Percentiles rank a stretch among this genome's conserved stretches.
These are phyloP conservation scores for Grammomys surdaster DNA, from an alignment of 2,113 vertebrate species.

Conservation along the genomic window DNA sequence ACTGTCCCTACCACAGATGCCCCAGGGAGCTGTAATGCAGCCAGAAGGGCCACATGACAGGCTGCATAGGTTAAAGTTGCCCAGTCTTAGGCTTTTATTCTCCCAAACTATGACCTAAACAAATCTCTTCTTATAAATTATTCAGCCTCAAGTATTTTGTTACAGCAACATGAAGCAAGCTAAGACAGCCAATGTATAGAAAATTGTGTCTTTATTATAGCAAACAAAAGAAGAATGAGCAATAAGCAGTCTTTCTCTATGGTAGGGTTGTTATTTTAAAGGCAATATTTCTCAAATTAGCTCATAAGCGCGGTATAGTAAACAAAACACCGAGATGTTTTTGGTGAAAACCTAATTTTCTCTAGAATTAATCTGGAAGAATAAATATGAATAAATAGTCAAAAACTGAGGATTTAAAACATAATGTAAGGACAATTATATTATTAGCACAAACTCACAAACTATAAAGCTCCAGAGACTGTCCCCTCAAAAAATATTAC, in stretches of 20 bases:
- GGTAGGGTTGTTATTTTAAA: neutral
- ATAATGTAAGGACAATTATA: neutral
- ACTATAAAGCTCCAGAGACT: neutral
- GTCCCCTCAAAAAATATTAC: neutral
- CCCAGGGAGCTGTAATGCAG: too few relatives aligned
- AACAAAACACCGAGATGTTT: neutral
- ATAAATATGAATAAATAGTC: neutral
- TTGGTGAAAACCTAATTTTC: slow-evolving; percentile 1
- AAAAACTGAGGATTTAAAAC: neutral
- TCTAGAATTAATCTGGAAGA: neutral
- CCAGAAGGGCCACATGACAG: neutral
- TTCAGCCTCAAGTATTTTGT: neutral
- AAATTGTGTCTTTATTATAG: neutral
- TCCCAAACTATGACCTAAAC: neutral
- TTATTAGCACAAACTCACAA: neutral
- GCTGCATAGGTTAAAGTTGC: neutral
- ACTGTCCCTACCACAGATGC: too few relatives aligned
- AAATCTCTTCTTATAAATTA: neutral
- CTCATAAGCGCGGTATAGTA: neutral
- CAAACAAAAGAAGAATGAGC: neutral
- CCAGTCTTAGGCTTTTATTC: neutral
- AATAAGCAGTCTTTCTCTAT: neutral
- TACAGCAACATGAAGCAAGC: neutral
- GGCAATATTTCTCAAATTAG: neutral
- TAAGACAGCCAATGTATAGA: neutral